Conservation (phyloP, 2,797 vertebrate genomes). For the Anas bahamensis region DNA sequence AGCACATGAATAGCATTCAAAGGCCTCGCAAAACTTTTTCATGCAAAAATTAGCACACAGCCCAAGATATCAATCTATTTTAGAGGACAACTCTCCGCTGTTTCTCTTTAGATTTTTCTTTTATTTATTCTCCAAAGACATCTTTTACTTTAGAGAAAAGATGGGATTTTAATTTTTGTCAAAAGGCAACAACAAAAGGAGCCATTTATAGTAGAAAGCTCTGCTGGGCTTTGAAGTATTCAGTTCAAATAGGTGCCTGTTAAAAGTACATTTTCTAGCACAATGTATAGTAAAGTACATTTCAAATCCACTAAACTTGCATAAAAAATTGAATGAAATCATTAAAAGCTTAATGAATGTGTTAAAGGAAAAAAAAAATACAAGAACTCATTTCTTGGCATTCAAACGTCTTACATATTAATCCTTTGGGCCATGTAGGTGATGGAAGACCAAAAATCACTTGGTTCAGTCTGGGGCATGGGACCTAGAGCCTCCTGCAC, state of each 20-base stretch:
- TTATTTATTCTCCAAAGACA: slow-evolving; percentile 51
- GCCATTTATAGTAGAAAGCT: slow-evolving; percentile 26
- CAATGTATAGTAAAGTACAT: not conserved
- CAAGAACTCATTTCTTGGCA: not conserved
- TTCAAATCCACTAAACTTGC: not conserved
- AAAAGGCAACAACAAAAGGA: slow-evolving; percentile 52
- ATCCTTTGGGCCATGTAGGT: not conserved
- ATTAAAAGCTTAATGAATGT: not conserved
- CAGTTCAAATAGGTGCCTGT: not conserved
- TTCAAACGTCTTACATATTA: not conserved
- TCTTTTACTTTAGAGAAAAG: slow-evolving; percentile 7
- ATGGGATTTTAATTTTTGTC: slow-evolving; percentile 54
- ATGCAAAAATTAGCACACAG: slow-evolving; percentile 27
- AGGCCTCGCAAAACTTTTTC: not conserved
- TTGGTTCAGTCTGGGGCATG: fast-evolving
- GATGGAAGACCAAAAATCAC: not conserved
- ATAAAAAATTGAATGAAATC: not conserved
- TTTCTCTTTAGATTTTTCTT: slow-evolving; percentile 16
- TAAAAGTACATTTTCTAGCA: not conserved
- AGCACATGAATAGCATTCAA: not conserved
- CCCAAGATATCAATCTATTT: slow-evolving; percentile 36
- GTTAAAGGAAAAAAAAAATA: not conserved
- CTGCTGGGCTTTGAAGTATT: slow-evolving; percentile 30
- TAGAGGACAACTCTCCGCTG: slow-evolving; percentile 28
- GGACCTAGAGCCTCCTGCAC: fast-evolving